Conservation (phyloP, 1,140 invertebrate species). For the Meloidogyne hapla region DNA sequence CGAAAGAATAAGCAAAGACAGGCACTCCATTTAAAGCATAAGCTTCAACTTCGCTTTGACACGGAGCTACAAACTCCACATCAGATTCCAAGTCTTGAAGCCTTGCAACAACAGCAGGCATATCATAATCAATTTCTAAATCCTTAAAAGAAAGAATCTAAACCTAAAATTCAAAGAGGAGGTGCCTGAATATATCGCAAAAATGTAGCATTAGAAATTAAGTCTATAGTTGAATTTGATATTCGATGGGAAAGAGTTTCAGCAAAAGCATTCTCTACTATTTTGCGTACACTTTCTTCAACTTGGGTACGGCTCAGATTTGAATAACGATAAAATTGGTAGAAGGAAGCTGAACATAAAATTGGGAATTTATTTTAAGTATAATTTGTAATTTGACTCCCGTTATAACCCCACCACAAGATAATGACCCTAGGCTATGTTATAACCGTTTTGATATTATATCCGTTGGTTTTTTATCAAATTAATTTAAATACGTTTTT, state of each 20-base stretch:
- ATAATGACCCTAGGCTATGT: no score
- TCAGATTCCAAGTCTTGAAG: constrained; percentile 62
- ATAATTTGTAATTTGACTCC: background rate
- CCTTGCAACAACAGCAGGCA: constrained; percentile 52
- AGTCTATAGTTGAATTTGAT: constrained; percentile 53
- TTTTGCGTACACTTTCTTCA: constrained; percentile 42
- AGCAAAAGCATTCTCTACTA: constrained; percentile 24
- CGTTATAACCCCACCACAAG: no score
- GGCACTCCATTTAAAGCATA: constrained; percentile 27
- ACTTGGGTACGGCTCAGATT: constrained; percentile 43
- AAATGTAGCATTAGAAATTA: constrained; percentile 60
- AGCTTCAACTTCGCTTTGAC: constrained; percentile 56
- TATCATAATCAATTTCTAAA: constrained; percentile 42
- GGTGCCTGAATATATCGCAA: constrained; percentile 50
- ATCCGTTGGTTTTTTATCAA: no score
- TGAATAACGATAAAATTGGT: constrained; percentile 55
- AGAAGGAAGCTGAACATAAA: constrained; percentile 55
- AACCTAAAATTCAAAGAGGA: no score
- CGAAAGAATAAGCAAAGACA: constrained; percentile 57
- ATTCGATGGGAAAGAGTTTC: constrained; percentile 43
- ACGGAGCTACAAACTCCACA: constrained; percentile 62
- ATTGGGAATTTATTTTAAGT: constrained; percentile 3
- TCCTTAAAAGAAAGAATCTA: no score
- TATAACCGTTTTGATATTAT: no score
- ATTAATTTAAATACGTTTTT: constrained; percentile 52